Conservation (phyloP, 2,113 vertebrate genomes). For the Osmerus mordax region DNA sequence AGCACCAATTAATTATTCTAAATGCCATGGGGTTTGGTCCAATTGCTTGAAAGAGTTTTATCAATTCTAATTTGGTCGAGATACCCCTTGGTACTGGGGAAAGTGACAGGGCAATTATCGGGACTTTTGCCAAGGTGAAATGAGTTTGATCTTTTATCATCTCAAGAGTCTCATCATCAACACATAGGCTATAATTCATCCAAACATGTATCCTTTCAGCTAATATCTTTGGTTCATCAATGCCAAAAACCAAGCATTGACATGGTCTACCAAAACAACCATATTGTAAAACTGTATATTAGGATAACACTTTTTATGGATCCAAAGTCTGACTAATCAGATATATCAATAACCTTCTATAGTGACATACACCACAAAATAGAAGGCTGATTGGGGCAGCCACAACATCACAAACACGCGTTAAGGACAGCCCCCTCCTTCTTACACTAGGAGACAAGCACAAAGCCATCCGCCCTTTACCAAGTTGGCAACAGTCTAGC, state of each 20-base stretch:
- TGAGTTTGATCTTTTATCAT: too few relatives aligned
- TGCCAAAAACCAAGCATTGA: too few relatives aligned
- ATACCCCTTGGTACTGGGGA: background rate
- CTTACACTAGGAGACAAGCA: background rate
- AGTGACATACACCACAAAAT: background rate
- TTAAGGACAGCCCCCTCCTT: background rate
- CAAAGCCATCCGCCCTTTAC: slow-evolving; percentile 39
- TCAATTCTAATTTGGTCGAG: slow-evolving; percentile 7
- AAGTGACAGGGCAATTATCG: background rate
- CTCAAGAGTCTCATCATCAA: too few relatives aligned
- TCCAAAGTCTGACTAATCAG: too few relatives aligned
- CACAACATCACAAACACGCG: background rate
- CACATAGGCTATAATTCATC: too few relatives aligned
- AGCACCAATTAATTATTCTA: slow-evolving; percentile 1
- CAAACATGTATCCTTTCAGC: too few relatives aligned
- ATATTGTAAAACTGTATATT: too few relatives aligned
- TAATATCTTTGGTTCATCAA: too few relatives aligned
- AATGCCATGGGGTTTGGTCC: slow-evolving; percentile 9
- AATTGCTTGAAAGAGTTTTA: slow-evolving; percentile 8
- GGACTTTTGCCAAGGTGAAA: background rate
- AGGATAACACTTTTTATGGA: too few relatives aligned
- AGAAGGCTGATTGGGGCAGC: background rate
- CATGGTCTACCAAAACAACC: too few relatives aligned
- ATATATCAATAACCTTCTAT: too few relatives aligned
- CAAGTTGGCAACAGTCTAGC: slow-evolving; percentile 10